These are phyloP conservation scores for Actenoides lindsayi DNA, from an alignment of 2,113 vertebrate species.

Conservation along the genomic window DNA sequence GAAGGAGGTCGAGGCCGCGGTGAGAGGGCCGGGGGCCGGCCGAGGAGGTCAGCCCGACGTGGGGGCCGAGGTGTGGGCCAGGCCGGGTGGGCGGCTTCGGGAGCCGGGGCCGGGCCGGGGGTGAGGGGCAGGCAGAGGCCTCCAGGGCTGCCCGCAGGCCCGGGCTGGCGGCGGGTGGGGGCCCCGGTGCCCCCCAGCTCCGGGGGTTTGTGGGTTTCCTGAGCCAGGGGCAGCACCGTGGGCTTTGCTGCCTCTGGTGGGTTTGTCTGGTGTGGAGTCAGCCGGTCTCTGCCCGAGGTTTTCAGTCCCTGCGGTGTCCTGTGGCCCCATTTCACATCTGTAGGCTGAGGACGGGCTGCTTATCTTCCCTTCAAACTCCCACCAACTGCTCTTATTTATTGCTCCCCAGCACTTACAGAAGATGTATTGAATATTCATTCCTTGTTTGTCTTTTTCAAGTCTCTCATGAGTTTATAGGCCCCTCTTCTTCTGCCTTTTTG, in stretches of 20 bases:
- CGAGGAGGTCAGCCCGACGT: not conserved
- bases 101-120: not conserved
- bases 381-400: not conserved
- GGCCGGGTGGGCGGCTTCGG: not conserved
- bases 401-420: not conserved
- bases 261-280: not conserved
- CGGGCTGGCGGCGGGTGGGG: not conserved
- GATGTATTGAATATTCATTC: not conserved
- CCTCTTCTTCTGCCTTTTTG: accelerated
- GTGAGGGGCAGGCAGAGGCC: not conserved
- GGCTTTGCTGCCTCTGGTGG: accelerated
- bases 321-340: accelerated
- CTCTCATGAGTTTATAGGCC: not conserved
- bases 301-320: accelerated
- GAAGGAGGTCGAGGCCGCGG: not conserved
- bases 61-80: not conserved
- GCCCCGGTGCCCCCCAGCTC: not conserved
- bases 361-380: accelerated
- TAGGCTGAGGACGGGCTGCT: not conserved
- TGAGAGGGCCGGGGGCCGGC: not conserved
- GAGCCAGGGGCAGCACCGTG: not conserved
- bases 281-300: accelerated
- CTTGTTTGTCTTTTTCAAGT: not conserved
- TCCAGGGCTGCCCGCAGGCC: not conserved
- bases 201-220: accelerated